Base-by-base conservation (phyloP, 2,888 invertebrate genomes). In the Drosophila koepferae region DNA sequence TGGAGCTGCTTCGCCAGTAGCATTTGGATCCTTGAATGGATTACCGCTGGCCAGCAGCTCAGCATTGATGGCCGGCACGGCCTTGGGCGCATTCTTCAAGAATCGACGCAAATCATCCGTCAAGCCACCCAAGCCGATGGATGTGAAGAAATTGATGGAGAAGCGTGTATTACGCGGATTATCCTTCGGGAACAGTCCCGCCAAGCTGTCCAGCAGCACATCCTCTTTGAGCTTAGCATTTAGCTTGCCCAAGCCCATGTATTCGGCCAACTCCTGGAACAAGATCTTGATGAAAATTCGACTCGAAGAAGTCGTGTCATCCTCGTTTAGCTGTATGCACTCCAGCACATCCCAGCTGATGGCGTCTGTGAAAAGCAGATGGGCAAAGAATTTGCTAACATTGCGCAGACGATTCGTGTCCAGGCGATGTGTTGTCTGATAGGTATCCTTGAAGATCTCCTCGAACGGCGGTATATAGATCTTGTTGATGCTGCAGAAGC, bases 201-300 rank as follows among this genome's bases (percentile, higher is more conserved):
- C 95, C 93, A 99, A 98, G 31, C 97, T 97, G 60, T 95, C 95
- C 90, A 97, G 96, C 60, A 99, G 92, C 0, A 98, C 98, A 74
- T 96, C 95, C 93, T 99, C 99, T 91, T 97, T 97, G 0, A 99
- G 94, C 59, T 99, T 95, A 63, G 96, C 95, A 94, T 99, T 99
- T 28, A 99, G 94, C 90, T 98, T 98, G 53, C 96, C 95, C 54
- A 99, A 93, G 0, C 99, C 99, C 98, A 99, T 97, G 86, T 98
- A 98, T 91, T 99, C 99, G 0, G 98, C 97, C 62, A 99, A 93
- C 92, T 99, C 99, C 95, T 97, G 97, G 92, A 99, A 99, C 43
- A 99, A 94, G 78, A 99, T 99, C 94, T 99, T 99, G 66, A 99
- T 98, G 92, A 99, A 99, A 90, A 99, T 98, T 80, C 99, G 95